A percentile compares a stretch with the other conserved stretches of the same genome.
These are phyloP conservation scores for Cochlearius cochlearius DNA, from an alignment of 2,113 vertebrate genomes.

Conservation along the genomic window DNA sequence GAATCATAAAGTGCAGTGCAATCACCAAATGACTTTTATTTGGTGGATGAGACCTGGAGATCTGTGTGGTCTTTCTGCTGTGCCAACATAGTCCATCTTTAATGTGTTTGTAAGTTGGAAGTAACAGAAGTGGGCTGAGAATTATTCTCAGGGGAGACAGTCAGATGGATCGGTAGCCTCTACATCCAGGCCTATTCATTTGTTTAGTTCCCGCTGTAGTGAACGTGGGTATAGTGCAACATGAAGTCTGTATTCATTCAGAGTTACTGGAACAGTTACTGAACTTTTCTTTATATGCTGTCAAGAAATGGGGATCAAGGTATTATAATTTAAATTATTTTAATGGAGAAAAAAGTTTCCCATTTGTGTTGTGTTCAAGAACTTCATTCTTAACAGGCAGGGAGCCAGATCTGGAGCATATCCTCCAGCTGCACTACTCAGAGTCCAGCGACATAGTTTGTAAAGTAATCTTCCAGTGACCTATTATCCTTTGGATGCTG, in stretches of 20 bases:
- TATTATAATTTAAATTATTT: neutral
- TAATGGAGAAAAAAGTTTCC: neutral
- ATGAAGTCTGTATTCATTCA: neutral
- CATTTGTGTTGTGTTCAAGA: neutral
- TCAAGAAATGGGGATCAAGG: neutral
- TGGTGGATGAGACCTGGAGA: neutral
- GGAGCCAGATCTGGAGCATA: neutral
- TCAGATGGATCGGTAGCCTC: neutral
- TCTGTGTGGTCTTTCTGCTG: neutral
- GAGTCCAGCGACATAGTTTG: neutral
- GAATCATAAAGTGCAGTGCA: neutral
- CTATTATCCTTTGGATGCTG: constrained; percentile 18
- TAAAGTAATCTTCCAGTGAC: constrained; percentile 47
- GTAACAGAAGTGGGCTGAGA: neutral
- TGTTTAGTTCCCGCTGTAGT: neutral
- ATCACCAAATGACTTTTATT: neutral
- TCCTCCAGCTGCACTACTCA: neutral
- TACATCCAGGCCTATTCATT: neutral
- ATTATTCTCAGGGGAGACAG: neutral
- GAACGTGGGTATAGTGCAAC: neutral
- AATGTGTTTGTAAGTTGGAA: neutral
- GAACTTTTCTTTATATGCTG: neutral
- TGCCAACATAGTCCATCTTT: neutral
- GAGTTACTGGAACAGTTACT: neutral
- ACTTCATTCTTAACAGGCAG: neutral